Conservation (phyloP, 2,797 vertebrate species). For the Ctenosaura bakeri region DNA sequence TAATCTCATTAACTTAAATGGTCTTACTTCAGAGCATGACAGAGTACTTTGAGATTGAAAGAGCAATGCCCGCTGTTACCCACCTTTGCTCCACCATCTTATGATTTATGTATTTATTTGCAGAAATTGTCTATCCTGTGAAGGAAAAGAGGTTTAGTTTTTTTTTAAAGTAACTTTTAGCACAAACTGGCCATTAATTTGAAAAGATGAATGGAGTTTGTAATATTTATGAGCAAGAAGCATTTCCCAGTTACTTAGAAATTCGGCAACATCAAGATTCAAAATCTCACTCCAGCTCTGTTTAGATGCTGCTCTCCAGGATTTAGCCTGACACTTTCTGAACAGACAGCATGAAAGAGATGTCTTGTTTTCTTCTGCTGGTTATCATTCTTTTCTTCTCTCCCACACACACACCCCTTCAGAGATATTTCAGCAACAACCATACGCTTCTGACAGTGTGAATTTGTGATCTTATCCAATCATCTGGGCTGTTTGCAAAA, state of each 20-base stretch:
- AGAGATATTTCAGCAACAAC: constrained; percentile 78
- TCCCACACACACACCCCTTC: constrained; percentile 37
- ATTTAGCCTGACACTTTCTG: constrained; percentile 73
- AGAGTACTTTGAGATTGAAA: constrained; percentile 3
- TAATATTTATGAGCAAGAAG: constrained; percentile 28
- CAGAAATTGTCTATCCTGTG: background rate
- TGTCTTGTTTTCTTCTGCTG: constrained; percentile 75
- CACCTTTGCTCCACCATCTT: background rate
- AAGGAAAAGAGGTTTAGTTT: background rate
- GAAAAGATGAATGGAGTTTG: constrained; percentile 36
- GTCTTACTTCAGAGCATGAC: constrained; percentile 6
- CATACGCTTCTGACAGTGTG: constrained; percentile 82
- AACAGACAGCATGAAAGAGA: constrained; percentile 72
- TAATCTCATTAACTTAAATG: constrained; percentile 20
- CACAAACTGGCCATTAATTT: constrained; percentile 33
- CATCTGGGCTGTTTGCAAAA: constrained; percentile 85
- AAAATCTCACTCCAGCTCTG: constrained; percentile 37
- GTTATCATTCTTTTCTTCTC: constrained; percentile 79
- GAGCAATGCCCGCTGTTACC: constrained; percentile 25
- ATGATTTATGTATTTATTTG: constrained; percentile 2
- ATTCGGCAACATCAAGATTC: constrained; percentile 36
- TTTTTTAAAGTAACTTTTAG: constrained; percentile 22
- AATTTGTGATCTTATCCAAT: constrained; percentile 85
- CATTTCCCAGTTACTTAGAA: constrained; percentile 56
- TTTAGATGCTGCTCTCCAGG: constrained; percentile 60